Evolutionary conservation across 30 jellyfish, hydroid and myxozoan genomes (phyloP).

Genomic region (Catostylus mosaicus): DNA sequence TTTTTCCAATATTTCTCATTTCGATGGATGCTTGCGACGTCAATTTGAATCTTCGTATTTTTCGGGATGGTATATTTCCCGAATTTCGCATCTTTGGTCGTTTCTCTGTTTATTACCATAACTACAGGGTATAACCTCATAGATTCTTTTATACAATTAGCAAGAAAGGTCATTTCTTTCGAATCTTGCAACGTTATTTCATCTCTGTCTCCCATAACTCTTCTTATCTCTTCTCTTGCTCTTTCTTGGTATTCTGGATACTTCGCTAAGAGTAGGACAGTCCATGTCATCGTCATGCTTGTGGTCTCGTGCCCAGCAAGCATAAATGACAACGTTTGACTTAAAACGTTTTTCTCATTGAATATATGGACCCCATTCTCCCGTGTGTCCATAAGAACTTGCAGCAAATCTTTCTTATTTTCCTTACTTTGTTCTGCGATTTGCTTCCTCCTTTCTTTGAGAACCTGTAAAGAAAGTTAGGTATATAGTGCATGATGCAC

Average conservation of each 20-base stretch:
- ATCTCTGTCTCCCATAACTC: constrained; percentile 18
- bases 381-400: neutral
- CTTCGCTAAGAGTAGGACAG: too few relatives aligned
- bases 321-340: constrained; percentile 1
- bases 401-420: neutral
- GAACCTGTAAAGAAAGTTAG: too few relatives aligned
- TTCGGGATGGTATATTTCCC: constrained; percentile 44
- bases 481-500: too few relatives aligned
- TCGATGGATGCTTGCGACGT: constrained; percentile 19
- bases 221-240: neutral
- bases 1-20: constrained; percentile 43
- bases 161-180: neutral
- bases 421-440: neutral
- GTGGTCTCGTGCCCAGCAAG: constrained; percentile 31
- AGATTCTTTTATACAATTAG: constrained; percentile 45
- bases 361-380: too few relatives aligned
- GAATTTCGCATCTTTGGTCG: constrained; percentile 15
- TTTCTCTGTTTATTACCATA: neutral
- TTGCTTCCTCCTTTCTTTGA: neutral
- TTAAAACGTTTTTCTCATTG: neutral
- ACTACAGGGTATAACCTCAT: constrained; percentile 38
- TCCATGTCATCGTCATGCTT: too few relatives aligned
- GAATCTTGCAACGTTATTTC: constrained; percentile 10
- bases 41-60: neutral
- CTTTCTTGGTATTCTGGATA: too few relatives aligned